Conservation (phyloP, 2,113 vertebrate species). For the Gallinago undulata region DNA sequence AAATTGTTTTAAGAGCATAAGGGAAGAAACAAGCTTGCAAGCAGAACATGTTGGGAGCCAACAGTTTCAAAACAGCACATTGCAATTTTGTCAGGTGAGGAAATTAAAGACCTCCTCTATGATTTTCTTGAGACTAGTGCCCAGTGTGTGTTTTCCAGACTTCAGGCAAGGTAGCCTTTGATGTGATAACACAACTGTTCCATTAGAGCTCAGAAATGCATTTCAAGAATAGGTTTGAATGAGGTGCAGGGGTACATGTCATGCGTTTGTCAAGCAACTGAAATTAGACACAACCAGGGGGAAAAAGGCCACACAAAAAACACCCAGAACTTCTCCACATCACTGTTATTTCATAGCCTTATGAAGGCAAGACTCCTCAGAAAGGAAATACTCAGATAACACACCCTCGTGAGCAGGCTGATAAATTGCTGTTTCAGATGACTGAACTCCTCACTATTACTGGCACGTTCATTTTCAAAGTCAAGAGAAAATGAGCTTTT, state of each 20-base stretch:
- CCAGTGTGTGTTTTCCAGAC: not conserved
- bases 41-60: not conserved
- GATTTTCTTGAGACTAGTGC: not conserved
- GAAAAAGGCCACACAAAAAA: not conserved
- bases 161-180: not conserved
- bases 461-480: not conserved
- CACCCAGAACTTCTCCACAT: not conserved
- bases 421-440: not conserved
- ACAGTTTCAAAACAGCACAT: not conserved
- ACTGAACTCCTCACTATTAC: not conserved
- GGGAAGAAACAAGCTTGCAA: not conserved
- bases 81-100: not conserved
- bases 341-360: not conserved
- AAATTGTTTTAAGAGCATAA: not conserved
- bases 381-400: not conserved
- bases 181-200: not conserved
- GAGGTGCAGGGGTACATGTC: not conserved
- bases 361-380: not conserved
- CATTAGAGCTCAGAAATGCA: not conserved
- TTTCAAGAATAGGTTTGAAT: not conserved
- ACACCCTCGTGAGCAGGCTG: not conserved
- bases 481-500: conserved; percentile 11
- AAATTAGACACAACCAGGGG: not conserved
- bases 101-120: not conserved
- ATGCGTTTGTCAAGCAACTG: not conserved